These are phyloP conservation scores for Falco peregrinus DNA, from an alignment of 2,797 vertebrate genomes.

Conservation along the genomic window DNA sequence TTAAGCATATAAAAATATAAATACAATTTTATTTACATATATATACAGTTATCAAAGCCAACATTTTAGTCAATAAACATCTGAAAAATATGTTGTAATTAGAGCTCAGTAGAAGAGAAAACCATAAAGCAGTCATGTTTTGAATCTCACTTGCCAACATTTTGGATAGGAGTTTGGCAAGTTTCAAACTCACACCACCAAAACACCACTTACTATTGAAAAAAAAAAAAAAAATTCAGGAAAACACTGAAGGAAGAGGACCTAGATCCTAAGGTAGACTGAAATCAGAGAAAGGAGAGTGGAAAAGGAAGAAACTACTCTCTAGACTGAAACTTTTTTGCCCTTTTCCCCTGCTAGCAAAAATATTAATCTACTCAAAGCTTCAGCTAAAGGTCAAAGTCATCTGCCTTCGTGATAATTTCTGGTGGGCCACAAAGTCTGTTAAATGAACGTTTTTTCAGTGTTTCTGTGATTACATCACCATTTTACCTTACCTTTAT, in stretches of 20 bases:
- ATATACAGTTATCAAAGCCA: neutral
- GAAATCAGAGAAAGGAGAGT: neutral
- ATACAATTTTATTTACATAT: neutral
- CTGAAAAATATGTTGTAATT: neutral
- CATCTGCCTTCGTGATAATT: neutral
- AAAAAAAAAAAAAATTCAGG: neutral
- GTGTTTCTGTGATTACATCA: neutral
- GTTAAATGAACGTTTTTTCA: neutral
- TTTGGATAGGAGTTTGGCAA: neutral
- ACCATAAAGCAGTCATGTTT: neutral
- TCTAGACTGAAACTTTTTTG: neutral
- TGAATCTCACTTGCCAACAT: neutral
- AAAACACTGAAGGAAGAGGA: neutral
- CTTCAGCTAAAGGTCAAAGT: neutral
- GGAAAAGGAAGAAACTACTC: neutral
- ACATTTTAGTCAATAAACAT: neutral
- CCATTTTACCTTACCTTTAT: neutral
- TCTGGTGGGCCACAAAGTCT: neutral
- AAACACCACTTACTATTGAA: neutral
- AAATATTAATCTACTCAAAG: neutral
- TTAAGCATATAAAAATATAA: neutral
- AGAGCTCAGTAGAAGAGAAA: neutral
- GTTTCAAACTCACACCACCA: neutral
- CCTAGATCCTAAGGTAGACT: neutral
- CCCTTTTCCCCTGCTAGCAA: neutral